Base-by-base conservation (phyloP, 2,888 invertebrate genomes). In the Chymomyza caudatula region DNA sequence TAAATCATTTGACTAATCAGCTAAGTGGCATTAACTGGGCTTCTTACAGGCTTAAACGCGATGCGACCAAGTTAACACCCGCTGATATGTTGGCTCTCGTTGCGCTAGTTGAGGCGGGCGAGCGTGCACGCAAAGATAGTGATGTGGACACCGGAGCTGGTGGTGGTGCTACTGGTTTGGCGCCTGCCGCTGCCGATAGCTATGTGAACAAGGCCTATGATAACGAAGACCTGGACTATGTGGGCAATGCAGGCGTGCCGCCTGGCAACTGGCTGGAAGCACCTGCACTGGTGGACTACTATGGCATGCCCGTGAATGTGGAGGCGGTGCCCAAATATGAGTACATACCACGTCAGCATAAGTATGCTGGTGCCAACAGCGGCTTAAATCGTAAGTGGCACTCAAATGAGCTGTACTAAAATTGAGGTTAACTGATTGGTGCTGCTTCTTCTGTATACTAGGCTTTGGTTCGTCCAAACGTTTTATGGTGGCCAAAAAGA, bases 1-100 rank as follows among this genome's bases (percentile, higher is more conserved):
- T 23, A 37, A 47, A 15, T 55, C 54, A 53, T 60, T n/a, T 49
- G 29, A 37, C 52, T 63, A 3, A 37, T 22, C 44, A 53, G 15
- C 37, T 49, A 66, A 59, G 42, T 47, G 47, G 47, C 8, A 47
- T 19, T 15, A 47, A 54, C 29, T 54, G 15, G 2, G 19, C n/a
- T n/a, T 11, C 5, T 3, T 42, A 3, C 42, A 90, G 89, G 51
- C 79, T 89, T 0, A 90, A 90, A 63, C 88, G 90, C 20, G 90
- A 90, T 65, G 87, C 89, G 17, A 89, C 90, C 44, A 89, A 90
- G 65, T 65, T 90, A 37, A 89, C 90, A 13, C 90, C 90, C 15
- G 90, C 90, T 53, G 90, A 90, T 77, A 89, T 90, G 89, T 63
- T 90, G 69, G 90, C 90, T 5, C 71, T 90, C 51, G 88, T 90